These are phyloP conservation scores for Riptortus pedestris DNA, from an alignment of 1,140 invertebrate species.

Conservation along the genomic window DNA sequence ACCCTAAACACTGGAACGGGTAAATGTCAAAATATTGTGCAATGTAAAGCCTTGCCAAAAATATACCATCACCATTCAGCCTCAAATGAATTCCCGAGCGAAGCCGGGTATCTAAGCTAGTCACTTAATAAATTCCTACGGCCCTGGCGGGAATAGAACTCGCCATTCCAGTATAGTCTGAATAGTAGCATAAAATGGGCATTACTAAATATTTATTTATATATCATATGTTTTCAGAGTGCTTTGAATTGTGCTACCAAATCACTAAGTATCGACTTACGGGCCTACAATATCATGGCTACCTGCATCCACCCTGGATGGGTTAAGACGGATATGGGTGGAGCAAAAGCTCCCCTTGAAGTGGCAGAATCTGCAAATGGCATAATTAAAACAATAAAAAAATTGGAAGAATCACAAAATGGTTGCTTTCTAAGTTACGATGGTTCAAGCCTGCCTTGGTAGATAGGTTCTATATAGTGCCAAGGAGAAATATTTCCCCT, in stretches of 20 bases:
- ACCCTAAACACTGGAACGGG: too few species aligned
- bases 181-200: background rate
- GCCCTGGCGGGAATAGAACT: too few species aligned
- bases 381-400: conserved; percentile 54
- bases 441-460: conserved; percentile 65
- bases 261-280: conserved; percentile 71
- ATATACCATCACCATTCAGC: too few species aligned
- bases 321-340: conserved; percentile 84
- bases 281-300: conserved; percentile 60
- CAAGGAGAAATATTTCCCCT: too few species aligned
- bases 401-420: conserved; percentile 51
- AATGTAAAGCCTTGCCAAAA: too few species aligned
- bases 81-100: too few species aligned
- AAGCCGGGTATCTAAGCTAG: too few species aligned
- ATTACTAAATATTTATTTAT: background rate
- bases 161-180: too few species aligned
- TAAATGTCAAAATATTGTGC: too few species aligned
- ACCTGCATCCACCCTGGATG: conserved; percentile 77
- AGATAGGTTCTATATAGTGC: too few species aligned
- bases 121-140: too few species aligned
- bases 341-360: conserved; percentile 59
- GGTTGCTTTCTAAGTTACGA: conserved; percentile 68
- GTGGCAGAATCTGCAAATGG: conserved; percentile 50
- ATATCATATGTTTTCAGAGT: conserved; percentile 45
- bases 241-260: conserved; percentile 79